phyloP scores from a whole-genome alignment of 2,888 invertebrate genomes.

The Stramonita haemastoma region DNA sequence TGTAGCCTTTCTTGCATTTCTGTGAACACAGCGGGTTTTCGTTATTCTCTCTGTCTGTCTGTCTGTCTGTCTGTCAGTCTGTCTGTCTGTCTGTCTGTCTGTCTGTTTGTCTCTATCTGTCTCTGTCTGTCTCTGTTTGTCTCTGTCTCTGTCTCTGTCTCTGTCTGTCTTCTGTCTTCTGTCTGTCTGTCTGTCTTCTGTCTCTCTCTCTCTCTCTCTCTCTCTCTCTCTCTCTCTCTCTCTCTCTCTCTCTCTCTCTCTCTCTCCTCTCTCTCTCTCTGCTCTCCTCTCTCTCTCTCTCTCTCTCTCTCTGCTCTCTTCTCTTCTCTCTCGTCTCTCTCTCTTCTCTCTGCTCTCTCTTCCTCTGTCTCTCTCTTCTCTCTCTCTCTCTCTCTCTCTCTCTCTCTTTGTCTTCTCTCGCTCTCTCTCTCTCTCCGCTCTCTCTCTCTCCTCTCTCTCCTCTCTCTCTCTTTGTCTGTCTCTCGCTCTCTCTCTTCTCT shows the following conservation, averaged over 20 bases:
- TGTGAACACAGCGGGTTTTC: too few species aligned
- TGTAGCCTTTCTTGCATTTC: too few species aligned
- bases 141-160: background rate
- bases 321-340: too few species aligned
- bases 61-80: background rate
- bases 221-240: background rate
- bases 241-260: background rate
- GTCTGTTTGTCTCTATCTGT: background rate
- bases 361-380: too few species aligned
- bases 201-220: constrained; percentile 1
- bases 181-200: background rate
- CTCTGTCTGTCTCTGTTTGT: background rate
- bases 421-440: background rate
- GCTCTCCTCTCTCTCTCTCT: background rate
- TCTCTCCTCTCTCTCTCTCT: background rate
- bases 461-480: background rate
- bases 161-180: too few species aligned
- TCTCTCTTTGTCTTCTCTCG: background rate
- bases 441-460: background rate
- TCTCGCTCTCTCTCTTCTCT: background rate
- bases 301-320: background rate
- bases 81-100: background rate
- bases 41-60: background rate
- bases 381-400: background rate
- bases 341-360: background rate